Evolutionary conservation across 2,113 vertebrate species (phyloP).

Genomic region (Lagopus leucura): DNA sequence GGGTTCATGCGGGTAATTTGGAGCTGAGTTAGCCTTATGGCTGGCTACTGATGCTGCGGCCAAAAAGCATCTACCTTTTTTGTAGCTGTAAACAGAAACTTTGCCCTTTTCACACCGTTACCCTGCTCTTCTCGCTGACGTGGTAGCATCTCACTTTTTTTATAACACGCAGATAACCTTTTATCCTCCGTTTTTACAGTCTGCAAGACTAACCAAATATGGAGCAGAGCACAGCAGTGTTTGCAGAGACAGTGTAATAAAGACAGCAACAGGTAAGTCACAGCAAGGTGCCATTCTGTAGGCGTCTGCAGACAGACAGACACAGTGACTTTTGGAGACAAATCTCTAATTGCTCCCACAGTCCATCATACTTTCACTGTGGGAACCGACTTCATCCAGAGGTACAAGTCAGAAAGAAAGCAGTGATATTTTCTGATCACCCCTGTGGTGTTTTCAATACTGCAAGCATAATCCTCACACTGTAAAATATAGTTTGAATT

Average conservation of each 20-base stretch:
- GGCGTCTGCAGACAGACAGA: background rate
- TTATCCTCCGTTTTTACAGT: background rate
- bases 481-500: background rate
- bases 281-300: background rate
- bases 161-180: background rate
- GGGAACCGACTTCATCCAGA: background rate
- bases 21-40: background rate
- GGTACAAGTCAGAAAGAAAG: background rate
- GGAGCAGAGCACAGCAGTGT: background rate
- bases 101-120: accelerated
- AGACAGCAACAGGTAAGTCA: background rate
- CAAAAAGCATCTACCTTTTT: background rate
- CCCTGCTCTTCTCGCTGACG: background rate
- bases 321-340: background rate
- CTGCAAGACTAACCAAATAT: background rate
- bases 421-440: background rate
- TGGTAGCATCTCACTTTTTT: background rate
- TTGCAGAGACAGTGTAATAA: background rate
- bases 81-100: background rate
- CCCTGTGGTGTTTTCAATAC: background rate
- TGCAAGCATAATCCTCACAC: constrained; percentile 9
- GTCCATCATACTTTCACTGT: background rate
- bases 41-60: background rate
- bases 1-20: background rate
- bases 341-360: background rate